Conservation (phyloP, 1,140 invertebrate genomes). For the Chironomus tepperi region DNA sequence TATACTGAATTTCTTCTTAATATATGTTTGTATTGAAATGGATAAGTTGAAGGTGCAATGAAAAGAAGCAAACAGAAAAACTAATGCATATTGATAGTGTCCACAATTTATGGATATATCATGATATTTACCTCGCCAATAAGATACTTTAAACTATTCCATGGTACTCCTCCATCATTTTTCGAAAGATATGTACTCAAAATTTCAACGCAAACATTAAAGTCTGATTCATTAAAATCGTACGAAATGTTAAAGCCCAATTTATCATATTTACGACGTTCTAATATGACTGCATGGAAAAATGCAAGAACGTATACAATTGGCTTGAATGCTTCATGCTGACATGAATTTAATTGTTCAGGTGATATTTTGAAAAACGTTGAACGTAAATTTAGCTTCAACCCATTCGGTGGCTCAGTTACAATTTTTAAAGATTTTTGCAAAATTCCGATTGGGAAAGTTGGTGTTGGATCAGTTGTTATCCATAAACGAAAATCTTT, state of each 20-base stretch:
- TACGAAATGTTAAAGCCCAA: slow-evolving; percentile 90
- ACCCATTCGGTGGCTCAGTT: slow-evolving; percentile 78
- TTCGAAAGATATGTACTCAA: slow-evolving; percentile 67
- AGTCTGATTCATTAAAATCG: slow-evolving; percentile 89
- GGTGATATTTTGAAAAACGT: slow-evolving; percentile 76
- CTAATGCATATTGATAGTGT: too few species aligned
- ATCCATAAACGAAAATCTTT: slow-evolving; percentile 87
- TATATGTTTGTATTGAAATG: too few species aligned
- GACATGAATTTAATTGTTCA: slow-evolving; percentile 58
- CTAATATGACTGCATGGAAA: slow-evolving; percentile 83
- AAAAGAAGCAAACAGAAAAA: too few species aligned
- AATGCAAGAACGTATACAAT: slow-evolving; percentile 79
- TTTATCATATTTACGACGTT: slow-evolving; percentile 84
- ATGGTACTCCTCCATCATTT: slow-evolving; percentile 58
- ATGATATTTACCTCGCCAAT: slow-evolving; percentile 64
- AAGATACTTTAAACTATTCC: slow-evolving; percentile 82
- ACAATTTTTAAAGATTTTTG: slow-evolving; percentile 82
- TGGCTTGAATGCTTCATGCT: slow-evolving; percentile 62
- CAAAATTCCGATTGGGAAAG: slow-evolving; percentile 81
- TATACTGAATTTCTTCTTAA: too few species aligned
- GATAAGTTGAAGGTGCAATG: too few species aligned
- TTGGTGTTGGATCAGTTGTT: slow-evolving; percentile 74
- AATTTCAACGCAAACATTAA: slow-evolving; percentile 75
- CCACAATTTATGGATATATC: too few species aligned
- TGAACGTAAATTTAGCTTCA: slow-evolving; percentile 81